Percentiles rank a stretch among this genome's conserved stretches.
These are phyloP conservation scores for Galerucella nymphaeae DNA, from an alignment of 2,888 invertebrate genomes.

Conservation along the genomic window DNA sequence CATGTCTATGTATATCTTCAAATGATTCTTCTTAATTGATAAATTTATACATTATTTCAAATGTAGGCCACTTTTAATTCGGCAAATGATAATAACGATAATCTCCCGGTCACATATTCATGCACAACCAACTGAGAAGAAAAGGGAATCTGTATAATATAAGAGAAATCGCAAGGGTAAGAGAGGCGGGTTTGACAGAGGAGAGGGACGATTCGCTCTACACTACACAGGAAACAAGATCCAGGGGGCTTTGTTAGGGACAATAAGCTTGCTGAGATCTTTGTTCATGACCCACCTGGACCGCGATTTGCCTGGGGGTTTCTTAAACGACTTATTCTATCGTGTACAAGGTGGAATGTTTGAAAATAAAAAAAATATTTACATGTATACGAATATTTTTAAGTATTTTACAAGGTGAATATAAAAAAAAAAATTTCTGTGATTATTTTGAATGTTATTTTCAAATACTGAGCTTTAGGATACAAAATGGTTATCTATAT, in stretches of 20 bases:
- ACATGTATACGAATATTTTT: neutral
- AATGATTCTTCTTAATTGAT: too few relatives aligned
- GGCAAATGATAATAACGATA: constrained; percentile 8
- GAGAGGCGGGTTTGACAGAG: constrained; percentile 8
- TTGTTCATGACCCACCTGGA: constrained; percentile 58
- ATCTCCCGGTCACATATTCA: constrained; percentile 25
- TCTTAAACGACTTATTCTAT: constrained; percentile 24
- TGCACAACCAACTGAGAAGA: constrained; percentile 25
- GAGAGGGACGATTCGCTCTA: constrained; percentile 33
- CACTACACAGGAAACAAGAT: constrained; percentile 52
- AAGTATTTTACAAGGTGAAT: too few relatives aligned
- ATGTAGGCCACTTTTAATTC: constrained; percentile 20
- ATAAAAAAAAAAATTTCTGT: too few relatives aligned
- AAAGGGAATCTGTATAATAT: constrained; percentile 26
- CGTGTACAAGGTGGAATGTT: constrained; percentile 22
- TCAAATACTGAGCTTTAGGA: too few relatives aligned
- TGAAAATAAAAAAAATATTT: neutral
- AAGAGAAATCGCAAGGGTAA: constrained; percentile 18
- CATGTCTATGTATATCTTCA: too few relatives aligned
- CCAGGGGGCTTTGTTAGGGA: constrained; percentile 50
- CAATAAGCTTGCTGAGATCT: constrained; percentile 54
- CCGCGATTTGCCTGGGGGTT: constrained; percentile 38
- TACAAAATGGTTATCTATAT: too few relatives aligned
- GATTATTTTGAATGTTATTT: too few relatives aligned
- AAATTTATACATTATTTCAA: neutral